A percentile compares a stretch with the other conserved stretches of the same genome.
Conservation (phyloP, 2,113 vertebrate genomes). For the Planiliza haematocheilus region DNA sequence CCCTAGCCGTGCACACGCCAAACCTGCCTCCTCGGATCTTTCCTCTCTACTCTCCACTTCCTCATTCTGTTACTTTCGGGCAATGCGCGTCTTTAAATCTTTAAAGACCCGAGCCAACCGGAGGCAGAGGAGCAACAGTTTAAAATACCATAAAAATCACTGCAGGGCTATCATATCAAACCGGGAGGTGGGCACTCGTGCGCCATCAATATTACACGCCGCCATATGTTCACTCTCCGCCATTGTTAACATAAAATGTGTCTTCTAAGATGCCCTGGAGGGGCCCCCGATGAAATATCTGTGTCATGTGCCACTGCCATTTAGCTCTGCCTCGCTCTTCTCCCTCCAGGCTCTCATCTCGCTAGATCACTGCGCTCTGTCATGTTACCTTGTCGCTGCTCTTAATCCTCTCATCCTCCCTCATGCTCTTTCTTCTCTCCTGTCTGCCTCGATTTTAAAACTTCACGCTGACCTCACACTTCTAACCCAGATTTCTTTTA, state of each 20-base stretch:
- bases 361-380: conserved; percentile 44
- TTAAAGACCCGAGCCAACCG: conserved; percentile 48
- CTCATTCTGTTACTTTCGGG: conserved; percentile 14
- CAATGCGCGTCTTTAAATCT: conserved; percentile 51
- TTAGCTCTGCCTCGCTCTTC: conserved; percentile 27
- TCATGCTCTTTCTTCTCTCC: conserved; percentile 16
- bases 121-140: conserved; percentile 32
- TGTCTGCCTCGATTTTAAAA: conserved; percentile 48
- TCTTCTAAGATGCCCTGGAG: conserved; percentile 66
- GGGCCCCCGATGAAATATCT: conserved; percentile 47
- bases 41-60: conserved; percentile 3
- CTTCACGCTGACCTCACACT: conserved; percentile 24
- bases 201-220: conserved; percentile 72
- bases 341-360: conserved; percentile 50
- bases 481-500: conserved; percentile 23
- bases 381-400: conserved; percentile 32
- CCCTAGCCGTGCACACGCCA: neutral
- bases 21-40: too few species aligned
- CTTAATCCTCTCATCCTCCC: conserved; percentile 10
- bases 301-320: conserved; percentile 51
- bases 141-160: conserved; percentile 61
- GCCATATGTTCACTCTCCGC: conserved; percentile 63
- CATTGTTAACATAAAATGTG: conserved; percentile 55
- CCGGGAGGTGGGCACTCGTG: conserved; percentile 44
- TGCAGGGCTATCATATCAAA: conserved; percentile 44